Conservation (phyloP, 2,797 vertebrate genomes). For the Perodicticus potto region DNA sequence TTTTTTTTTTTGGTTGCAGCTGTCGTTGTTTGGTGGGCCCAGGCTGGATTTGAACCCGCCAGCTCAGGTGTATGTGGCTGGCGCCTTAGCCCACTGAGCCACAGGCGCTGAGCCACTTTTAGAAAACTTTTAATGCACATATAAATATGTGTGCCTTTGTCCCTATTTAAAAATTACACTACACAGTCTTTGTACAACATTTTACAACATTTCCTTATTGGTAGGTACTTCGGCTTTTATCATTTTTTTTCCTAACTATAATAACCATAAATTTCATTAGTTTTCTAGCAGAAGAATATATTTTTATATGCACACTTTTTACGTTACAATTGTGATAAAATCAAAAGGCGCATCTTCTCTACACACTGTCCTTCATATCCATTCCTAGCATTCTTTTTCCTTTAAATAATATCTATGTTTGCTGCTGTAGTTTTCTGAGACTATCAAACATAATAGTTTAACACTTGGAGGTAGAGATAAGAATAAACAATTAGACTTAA, state of each 20-base stretch:
- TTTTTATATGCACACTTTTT: neutral
- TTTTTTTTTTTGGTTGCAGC: no score
- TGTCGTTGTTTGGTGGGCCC: no score
- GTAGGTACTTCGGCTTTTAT: neutral
- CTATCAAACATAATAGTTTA: neutral
- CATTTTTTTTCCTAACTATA: neutral
- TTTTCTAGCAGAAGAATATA: conserved; percentile 26
- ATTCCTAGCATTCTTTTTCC: neutral
- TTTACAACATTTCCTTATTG: neutral
- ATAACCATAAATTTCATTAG: neutral
- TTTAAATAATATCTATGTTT: neutral
- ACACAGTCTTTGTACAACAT: neutral
- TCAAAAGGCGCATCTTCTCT: neutral
- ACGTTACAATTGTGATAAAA: conserved; percentile 27
- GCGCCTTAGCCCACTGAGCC: no score
- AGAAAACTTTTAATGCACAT: conserved; percentile 12
- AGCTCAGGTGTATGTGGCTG: no score
- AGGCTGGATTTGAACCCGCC: no score
- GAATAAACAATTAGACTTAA: neutral
- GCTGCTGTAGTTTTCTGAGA: conserved; percentile 12
- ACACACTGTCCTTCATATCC: neutral
- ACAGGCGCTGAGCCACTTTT: no score
- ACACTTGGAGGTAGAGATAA: neutral
- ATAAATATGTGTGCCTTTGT: neutral
- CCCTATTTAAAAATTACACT: neutral